Base-by-base conservation (phyloP, 2,113 vertebrate species). In the Anser cygnoides region DNA sequence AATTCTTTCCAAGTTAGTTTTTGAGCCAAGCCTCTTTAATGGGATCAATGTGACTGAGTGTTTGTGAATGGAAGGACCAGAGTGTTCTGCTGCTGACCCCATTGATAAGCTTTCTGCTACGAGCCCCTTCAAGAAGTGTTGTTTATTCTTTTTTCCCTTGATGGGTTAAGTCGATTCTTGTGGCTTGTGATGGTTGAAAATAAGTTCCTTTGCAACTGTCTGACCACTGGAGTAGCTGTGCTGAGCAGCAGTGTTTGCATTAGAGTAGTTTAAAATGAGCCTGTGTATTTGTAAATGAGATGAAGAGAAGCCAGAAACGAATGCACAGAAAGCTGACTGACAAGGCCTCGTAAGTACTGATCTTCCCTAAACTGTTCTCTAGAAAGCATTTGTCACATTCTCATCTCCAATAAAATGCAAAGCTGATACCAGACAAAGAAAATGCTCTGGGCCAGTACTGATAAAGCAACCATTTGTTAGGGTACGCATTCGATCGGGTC, bases 381-480 rank as follows among this genome's bases (percentile, higher is more conserved):
- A 35, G 89, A 75, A 92, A 90, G 72, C 15, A 1, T 39, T 55
- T 90, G 92, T 88, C 59, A 10, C 78, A 59, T 67, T 92, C 85
- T 80, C 68, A 74, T 88, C 72, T 33, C 44, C 71, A 50, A 21
- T 75, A 9, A 88, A 88, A 88, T 65, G 61, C 65, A 74, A 39
- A 94, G 76, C 79, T 1, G 17, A 10, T 92, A 50, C 2, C 90
- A 67, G 39, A 46, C 49, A 52, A 74, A 82, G 87, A 89, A 89
- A 77, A 41, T 82, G 25, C 33, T 86, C 89, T 92, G 88, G 58
- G 14, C 66, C n/a, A 26, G 29, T 88, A 75, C 85, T 68, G 92
- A 94, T 96, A 93, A 93, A 95, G 10, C 81, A 73, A 9, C 65
- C 82, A 93, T 87, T 84, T 95, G 72, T 95, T 92, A 72, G 58